phyloP scores from a whole-genome alignment of 1,140 invertebrate species.

The Venturia canescens region DNA sequence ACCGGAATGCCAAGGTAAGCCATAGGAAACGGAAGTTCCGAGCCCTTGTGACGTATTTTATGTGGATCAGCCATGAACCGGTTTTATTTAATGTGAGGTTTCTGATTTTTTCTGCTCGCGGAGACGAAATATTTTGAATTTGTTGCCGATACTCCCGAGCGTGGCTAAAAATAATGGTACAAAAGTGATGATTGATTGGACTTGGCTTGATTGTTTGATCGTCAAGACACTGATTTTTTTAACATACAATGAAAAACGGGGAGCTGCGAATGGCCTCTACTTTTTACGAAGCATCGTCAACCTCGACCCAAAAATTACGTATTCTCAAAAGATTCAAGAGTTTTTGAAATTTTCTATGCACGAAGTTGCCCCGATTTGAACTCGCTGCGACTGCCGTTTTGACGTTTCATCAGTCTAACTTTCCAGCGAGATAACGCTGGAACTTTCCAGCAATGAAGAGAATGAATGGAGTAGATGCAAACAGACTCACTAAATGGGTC shows the following conservation, averaged over 20 bases:
- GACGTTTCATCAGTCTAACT: not conserved
- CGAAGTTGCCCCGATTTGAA: not conserved
- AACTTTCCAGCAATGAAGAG: not conserved
- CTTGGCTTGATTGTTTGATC: no score
- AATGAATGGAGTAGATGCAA: not conserved
- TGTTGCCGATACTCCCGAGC: no score
- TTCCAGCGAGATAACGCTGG: not conserved
- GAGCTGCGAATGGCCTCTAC: not conserved
- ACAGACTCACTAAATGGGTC: not conserved
- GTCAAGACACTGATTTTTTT: not conserved
- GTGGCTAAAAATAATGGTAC: no score
- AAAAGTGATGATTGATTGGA: no score
- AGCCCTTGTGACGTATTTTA: constrained; percentile 49
- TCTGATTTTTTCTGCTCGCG: not conserved
- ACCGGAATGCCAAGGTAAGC: constrained; percentile 51
- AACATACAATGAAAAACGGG: not conserved
- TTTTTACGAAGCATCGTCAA: not conserved
- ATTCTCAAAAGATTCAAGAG: not conserved
- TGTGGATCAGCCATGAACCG: constrained; percentile 30
- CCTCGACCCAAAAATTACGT: not conserved
- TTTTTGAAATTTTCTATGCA: not conserved
- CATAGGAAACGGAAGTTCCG: constrained; percentile 53
- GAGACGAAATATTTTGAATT: no score
- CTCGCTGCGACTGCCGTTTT: not conserved
- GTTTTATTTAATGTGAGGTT: not conserved